phyloP scores from a whole-genome alignment of 2,113 vertebrate species.

The Hippocampus zosterae region DNA sequence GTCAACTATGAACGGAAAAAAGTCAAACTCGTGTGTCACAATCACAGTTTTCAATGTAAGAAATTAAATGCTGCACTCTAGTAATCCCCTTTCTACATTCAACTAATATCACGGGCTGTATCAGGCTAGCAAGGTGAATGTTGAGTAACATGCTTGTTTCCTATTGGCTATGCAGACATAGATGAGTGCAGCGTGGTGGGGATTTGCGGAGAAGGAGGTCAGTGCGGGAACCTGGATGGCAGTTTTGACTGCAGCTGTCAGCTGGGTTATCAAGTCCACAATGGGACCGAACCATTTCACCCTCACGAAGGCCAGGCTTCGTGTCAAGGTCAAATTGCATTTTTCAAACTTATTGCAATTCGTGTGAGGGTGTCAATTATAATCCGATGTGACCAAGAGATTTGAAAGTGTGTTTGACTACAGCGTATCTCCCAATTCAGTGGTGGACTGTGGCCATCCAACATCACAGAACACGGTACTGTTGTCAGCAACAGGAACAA shows the following conservation, averaged over 20 bases:
- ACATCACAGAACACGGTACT: constrained; percentile 19
- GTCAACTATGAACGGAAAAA: neutral
- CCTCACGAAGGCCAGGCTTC: constrained; percentile 51
- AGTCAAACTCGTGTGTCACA: neutral
- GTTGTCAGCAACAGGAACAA: constrained; percentile 49
- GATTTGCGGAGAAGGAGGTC: constrained; percentile 76
- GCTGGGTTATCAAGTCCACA: constrained; percentile 74
- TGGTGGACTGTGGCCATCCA: constrained; percentile 69
- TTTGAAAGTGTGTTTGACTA: neutral
- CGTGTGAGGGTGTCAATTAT: neutral
- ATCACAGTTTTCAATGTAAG: too few species aligned
- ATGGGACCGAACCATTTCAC: constrained; percentile 72
- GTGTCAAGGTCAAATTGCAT: constrained; percentile 74
- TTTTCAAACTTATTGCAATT: neutral
- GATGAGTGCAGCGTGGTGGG: constrained; percentile 78
- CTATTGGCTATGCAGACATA: constrained; percentile 67
- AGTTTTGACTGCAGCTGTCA: constrained; percentile 81
- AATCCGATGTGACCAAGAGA: neutral
- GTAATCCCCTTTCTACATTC: too few species aligned
- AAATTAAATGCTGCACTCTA: too few species aligned
- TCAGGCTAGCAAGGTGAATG: too few species aligned
- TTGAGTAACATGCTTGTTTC: neutral
- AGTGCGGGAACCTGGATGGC: constrained; percentile 78
- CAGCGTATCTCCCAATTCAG: constrained; percentile 35
- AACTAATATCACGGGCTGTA: too few species aligned